Evolutionary conservation across 2,888 invertebrate species (phyloP), one percentile per base, ranked within the genome.

Genomic region (Drosophila prolongata): DNA sequence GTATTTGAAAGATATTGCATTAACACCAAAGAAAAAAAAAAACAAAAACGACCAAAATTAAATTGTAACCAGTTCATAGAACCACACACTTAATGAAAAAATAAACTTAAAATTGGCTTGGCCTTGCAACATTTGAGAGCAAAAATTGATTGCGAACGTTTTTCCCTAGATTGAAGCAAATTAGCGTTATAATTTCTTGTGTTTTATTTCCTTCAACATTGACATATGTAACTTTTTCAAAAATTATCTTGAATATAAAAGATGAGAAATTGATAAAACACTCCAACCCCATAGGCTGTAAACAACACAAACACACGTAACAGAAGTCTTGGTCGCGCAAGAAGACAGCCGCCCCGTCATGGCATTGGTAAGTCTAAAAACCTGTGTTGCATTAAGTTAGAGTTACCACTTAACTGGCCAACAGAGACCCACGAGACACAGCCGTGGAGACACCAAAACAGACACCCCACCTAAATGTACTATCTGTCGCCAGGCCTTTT

Each of bases 341-440:
- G 92, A 90, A 92, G 92, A 90, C 92, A 92, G 92, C 92, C 92
- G 92, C 92, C 92, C 92, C 92, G 92, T 90, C 92, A 92, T 92
- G 92, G 92, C 89, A 92, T 92, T 89, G 92, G 92, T 92, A 92
- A 92, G 92, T 92, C 72, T 71, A 59, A 74, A 35, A 74, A 24
- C 35, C 57, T 35, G 49, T 13, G 35, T 61, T 64, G 27, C 56
- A 24, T 58, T 52, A 62, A 49, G 30, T 64, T 52, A 59, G 35
- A 16, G 19, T 43, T 43, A 30, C n/a, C 27, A 8, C 16, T 30
- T 16, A 38, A 30, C 57, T 58, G 57, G 54, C 16, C 54, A 30
- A 34, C 30, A 47, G 47, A 34, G 27, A 69, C 55, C 54, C 40
- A 49, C 46, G 6, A 6, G 30, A 30, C 30, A 30, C 6, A 6